Evolutionary conservation across 2,113 vertebrate species (phyloP).

Genomic region (Trogon surrucura): DNA sequence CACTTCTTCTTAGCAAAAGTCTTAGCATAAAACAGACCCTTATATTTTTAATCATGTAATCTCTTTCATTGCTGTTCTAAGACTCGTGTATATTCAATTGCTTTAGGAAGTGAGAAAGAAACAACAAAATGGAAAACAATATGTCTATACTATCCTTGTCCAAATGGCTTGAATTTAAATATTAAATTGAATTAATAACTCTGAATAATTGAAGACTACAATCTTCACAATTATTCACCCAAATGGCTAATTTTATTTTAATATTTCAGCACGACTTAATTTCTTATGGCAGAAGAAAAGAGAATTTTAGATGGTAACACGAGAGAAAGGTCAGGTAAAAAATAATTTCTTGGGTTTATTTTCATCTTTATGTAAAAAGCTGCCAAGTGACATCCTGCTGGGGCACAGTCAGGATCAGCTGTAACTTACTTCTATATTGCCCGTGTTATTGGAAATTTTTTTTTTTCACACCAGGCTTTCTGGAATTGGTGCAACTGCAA

Average conservation of each 20-base stretch:
- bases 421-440: background rate
- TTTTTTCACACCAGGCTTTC: background rate
- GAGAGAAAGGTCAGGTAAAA: background rate
- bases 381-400: background rate
- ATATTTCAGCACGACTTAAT: background rate
- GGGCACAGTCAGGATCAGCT: background rate
- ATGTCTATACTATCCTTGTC: background rate
- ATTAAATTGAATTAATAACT: background rate
- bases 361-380: background rate
- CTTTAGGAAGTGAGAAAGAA: background rate
- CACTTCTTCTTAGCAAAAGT: background rate
- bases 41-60: conserved; percentile 17
- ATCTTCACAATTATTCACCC: background rate
- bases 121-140: background rate
- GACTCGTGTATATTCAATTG: background rate
- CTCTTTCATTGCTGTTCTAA: background rate
- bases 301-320: background rate
- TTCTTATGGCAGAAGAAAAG: background rate
- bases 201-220: conserved; percentile 13
- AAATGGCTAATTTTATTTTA: background rate
- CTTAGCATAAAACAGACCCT: background rate
- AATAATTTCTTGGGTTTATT: background rate
- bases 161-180: background rate
- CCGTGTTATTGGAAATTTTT: background rate
- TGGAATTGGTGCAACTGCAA: background rate